Conservation (phyloP, 1,140 invertebrate genomes). For the Diachasma alloeum region DNA sequence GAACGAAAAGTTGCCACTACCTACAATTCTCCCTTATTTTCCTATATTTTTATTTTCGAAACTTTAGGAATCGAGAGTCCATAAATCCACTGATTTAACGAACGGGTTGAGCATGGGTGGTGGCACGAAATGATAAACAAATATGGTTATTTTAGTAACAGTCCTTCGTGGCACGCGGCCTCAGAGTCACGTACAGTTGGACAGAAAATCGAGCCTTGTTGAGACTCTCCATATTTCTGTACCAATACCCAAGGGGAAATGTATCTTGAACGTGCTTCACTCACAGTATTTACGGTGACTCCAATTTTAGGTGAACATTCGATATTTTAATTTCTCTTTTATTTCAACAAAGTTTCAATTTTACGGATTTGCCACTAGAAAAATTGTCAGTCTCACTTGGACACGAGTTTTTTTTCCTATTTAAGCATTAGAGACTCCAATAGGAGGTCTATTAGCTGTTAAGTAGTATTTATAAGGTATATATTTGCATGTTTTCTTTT, state of each 20-base stretch:
- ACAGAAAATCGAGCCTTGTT: slow-evolving; percentile 39
- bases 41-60: neutral
- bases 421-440: too few species aligned
- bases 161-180: slow-evolving; percentile 1
- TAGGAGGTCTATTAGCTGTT: too few species aligned
- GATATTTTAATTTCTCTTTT: neutral
- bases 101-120: slow-evolving; percentile 20
- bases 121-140: slow-evolving; percentile 35
- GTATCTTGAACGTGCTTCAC: slow-evolving; percentile 34
- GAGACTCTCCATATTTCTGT: slow-evolving; percentile 32
- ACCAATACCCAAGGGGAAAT: slow-evolving; percentile 24
- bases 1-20: neutral
- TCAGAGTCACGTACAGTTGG: slow-evolving; percentile 35
- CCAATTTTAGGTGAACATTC: neutral
- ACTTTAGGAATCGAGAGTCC: slow-evolving; percentile 1
- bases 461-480: too few species aligned
- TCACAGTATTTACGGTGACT: neutral
- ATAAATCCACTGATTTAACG: slow-evolving; percentile 16
- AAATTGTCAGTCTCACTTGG: too few species aligned
- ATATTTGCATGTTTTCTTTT: too few species aligned
- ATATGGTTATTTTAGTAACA: slow-evolving; percentile 34
- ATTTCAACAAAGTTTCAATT: neutral
- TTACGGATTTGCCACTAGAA: neutral
- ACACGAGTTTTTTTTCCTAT: too few species aligned
- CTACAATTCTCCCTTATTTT: neutral